Percentiles rank a stretch among this genome's conserved stretches.
Conservation (phyloP, 2,113 vertebrate species). For the Chamaetylas fuelleborni region DNA sequence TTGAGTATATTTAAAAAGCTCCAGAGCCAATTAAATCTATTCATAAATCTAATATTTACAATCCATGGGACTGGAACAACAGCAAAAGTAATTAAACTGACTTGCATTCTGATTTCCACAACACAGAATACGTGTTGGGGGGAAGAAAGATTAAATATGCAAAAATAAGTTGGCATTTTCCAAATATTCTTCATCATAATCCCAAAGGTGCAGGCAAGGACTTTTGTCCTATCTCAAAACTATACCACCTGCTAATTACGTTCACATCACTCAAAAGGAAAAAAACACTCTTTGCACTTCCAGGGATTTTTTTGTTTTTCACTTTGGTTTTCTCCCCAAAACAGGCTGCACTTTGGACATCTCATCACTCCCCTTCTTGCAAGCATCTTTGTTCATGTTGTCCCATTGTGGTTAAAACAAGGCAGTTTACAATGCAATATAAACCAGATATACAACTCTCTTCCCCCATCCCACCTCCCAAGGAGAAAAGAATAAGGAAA, state of each 20-base stretch:
- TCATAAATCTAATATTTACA: neutral
- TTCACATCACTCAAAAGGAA: neutral
- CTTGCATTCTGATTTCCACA: neutral
- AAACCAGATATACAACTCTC: neutral
- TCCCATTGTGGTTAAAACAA: neutral
- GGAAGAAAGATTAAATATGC: neutral
- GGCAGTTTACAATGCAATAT: neutral
- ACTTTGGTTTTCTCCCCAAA: neutral
- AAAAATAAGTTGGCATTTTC: neutral
- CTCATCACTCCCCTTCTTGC: neutral
- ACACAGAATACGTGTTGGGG: neutral
- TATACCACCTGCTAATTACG: neutral
- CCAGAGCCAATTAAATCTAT: neutral
- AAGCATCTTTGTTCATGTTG: neutral
- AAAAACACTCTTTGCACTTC: neutral
- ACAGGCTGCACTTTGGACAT: neutral
- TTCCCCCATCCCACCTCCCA: accelerated
- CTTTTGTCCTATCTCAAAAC: neutral
- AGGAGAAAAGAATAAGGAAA: accelerated
- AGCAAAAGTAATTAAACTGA: neutral
- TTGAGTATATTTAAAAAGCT: neutral
- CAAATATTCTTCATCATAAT: neutral
- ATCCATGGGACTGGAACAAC: neutral
- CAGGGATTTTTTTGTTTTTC: neutral
- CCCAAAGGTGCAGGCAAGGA: neutral